phyloP scores from a whole-genome alignment of 2,888 invertebrate species.

The Romanomermis culicivorax region DNA sequence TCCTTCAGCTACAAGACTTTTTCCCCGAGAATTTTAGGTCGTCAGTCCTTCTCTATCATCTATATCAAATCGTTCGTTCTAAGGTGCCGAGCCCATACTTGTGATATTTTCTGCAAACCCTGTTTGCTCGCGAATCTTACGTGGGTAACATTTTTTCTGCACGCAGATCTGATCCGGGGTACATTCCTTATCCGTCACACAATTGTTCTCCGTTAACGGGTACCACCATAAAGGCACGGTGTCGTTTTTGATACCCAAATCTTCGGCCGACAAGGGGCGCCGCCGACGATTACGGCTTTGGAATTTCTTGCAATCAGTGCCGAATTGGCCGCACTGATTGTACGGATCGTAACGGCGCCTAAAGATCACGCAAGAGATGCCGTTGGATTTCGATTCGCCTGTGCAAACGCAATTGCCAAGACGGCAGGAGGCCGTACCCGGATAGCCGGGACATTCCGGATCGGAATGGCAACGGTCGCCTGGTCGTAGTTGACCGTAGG shows the following conservation, averaged over 20 bases:
- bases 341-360: conserved; percentile 1
- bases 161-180: conserved; percentile 4
- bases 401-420: conserved; percentile 5
- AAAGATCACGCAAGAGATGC: conserved; percentile 1
- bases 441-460: conserved; percentile 5
- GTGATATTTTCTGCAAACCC: too few species aligned
- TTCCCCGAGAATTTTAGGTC: too few species aligned
- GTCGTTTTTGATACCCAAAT: conserved; percentile 1
- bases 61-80: too few species aligned
- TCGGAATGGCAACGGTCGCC: conserved; percentile 5
- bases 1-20: too few species aligned
- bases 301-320: not conserved
- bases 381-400: conserved; percentile 6
- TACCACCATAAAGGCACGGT: conserved; percentile 2
- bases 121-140: too few species aligned
- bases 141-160: not conserved
- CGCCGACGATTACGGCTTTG: not conserved
- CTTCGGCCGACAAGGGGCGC: not conserved
- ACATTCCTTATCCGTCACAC: conserved; percentile 1
- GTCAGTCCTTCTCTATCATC: too few species aligned
- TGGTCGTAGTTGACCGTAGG: not conserved
- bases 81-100: too few species aligned
- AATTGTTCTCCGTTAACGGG: not conserved
- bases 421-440: conserved; percentile 3
- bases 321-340: conserved; percentile 1